Evolutionary conservation across 2,888 invertebrate species (phyloP).

Genomic region (Mimumesa dahlbomi): DNA sequence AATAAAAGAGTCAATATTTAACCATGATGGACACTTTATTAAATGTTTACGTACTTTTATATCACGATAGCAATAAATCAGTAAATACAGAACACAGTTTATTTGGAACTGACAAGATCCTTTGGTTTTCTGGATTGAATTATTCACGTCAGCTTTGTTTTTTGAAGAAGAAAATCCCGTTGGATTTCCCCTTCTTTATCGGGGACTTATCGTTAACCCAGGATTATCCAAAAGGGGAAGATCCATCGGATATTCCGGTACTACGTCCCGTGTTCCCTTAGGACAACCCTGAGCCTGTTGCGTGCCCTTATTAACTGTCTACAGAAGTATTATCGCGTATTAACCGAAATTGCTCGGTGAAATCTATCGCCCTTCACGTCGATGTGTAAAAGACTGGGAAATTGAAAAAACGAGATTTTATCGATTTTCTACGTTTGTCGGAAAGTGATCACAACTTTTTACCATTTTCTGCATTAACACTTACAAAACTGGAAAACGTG

Average conservation of each 20-base stretch:
- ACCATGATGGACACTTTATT: too few species aligned
- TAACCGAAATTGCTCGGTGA: not conserved
- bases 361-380: not conserved
- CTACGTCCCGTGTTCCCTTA: not conserved
- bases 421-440: too few species aligned
- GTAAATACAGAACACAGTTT: not conserved
- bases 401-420: not conserved
- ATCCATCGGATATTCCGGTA: conserved; percentile 1
- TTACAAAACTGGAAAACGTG: too few species aligned
- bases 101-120: not conserved
- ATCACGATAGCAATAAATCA: not conserved
- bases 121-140: conserved; percentile 19
- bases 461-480: too few species aligned
- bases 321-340: conserved; percentile 1
- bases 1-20: too few species aligned
- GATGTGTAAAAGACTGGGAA: not conserved
- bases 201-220: conserved; percentile 17
- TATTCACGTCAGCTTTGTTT: conserved; percentile 27
- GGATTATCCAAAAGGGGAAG: conserved; percentile 16
- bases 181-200: conserved; percentile 20
- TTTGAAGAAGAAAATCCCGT: conserved; percentile 17
- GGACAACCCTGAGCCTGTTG: conserved; percentile 19
- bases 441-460: too few species aligned
- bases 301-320: conserved; percentile 7
- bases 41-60: not conserved